These are phyloP conservation scores for Pimephales promelas DNA, from an alignment of 2,113 vertebrate species.

Conservation along the genomic window DNA sequence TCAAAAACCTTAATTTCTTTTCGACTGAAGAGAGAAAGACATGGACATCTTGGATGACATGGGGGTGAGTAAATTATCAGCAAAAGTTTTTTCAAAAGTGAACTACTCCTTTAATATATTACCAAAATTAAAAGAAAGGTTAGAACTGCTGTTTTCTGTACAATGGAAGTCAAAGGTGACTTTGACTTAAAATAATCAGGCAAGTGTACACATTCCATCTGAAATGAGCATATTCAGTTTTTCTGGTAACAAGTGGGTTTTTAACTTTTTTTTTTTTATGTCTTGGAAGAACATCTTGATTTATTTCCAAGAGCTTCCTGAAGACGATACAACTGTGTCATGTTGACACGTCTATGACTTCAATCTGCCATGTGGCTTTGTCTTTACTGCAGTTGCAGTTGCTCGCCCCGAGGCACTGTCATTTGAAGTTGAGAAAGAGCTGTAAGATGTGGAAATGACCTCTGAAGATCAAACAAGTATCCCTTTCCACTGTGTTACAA, in stretches of 20 bases:
- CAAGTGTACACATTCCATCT: not conserved
- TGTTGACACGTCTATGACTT: not conserved
- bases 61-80: too few species aligned
- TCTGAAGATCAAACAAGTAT: conserved; percentile 27
- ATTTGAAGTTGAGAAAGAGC: conserved; percentile 27
- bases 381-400: conserved; percentile 17
- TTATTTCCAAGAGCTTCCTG: not conserved
- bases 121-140: too few species aligned
- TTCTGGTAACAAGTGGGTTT: not conserved
- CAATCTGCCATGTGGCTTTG: not conserved
- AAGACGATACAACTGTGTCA: not conserved
- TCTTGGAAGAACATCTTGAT: not conserved
- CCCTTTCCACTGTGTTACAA: conserved; percentile 29
- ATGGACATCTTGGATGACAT: too few species aligned
- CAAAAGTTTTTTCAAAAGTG: too few species aligned
- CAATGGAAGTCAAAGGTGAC: not conserved
- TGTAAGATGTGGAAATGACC: conserved; percentile 32
- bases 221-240: not conserved
- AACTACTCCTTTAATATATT: too few species aligned
- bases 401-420: not conserved
- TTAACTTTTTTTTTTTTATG: not conserved
- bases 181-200: not conserved
- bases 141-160: not conserved
- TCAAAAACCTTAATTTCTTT: too few species aligned
- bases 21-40: too few species aligned